phyloP scores from a whole-genome alignment of 2,888 invertebrate genomes.

The Pedicia rivosa region DNA sequence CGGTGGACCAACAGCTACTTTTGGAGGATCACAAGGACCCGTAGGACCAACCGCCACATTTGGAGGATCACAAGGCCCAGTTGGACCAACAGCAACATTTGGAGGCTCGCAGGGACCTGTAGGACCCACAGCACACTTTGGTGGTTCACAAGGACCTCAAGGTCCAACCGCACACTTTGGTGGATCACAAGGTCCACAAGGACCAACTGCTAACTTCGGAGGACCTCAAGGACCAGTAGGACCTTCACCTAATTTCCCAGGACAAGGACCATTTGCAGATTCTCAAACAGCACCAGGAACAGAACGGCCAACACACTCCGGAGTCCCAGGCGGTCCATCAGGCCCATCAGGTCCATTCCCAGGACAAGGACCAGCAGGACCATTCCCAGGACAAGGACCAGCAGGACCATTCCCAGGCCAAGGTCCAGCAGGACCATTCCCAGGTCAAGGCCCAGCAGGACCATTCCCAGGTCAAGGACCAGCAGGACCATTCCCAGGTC shows the following conservation, averaged over 20 bases:
- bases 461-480: too few relatives aligned
- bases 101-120: constrained; percentile 9
- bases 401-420: too few relatives aligned
- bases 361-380: too few relatives aligned
- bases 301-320: too few relatives aligned
- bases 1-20: constrained; percentile 7
- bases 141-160: constrained; percentile 19
- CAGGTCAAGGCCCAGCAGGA: too few relatives aligned
- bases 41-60: constrained; percentile 11
- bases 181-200: constrained; percentile 8
- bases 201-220: constrained; percentile 8
- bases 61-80: constrained; percentile 14
- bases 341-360: not conserved
- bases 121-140: constrained; percentile 17
- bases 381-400: too few relatives aligned
- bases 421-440: too few relatives aligned
- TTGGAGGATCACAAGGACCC: constrained; percentile 9
- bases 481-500: constrained; percentile 11
- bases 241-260: not conserved
- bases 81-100: constrained; percentile 10
- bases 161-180: constrained; percentile 11
- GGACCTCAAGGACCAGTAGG: constrained; percentile 10
- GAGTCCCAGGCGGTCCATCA: too few relatives aligned
- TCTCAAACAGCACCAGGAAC: too few relatives aligned
- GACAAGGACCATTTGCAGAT: too few relatives aligned